Evolutionary conservation across 23 tunicate genomes (phyloP), one percentile per base, ranked within the genome.

Genomic region (Halocynthia aurantium): DNA sequence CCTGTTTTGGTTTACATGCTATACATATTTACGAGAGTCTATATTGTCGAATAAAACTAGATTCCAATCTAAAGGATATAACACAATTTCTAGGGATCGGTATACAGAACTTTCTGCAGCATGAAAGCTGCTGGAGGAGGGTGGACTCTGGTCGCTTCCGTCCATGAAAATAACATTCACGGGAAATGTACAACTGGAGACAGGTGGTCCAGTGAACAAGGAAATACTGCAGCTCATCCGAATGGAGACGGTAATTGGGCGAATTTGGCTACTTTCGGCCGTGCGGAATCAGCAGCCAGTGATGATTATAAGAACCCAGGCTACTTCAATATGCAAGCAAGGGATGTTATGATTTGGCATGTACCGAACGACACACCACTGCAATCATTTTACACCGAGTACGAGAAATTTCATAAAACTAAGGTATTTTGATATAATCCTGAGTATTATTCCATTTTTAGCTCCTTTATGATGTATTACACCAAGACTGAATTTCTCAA

Each of bases 391-490:
- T 31, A 31, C 44, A 31, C 44, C 44, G 44, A 31, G 44, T 31
- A 31, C 1, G 17, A 4, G 17, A 4, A 60, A 60, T 60, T 60
- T 15, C 64, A 18, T 60, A 4, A 18, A 60, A 60, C 18, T n/a
- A 60, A 1, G 64, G 1, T 60, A 18, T 60, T 60, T 4, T 60
- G 1, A 60, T 31, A 31, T 31, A 0, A 31, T 31, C 4, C 44
- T n/a, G 4, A 31, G 44, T 31, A 31, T 31, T 31, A 31, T 31
- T 31, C 44, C 44, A 31, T 31, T 31, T 71, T 9, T 15, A 71
- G 76, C 8, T 77, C 82, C 7, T 86, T 76, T 57, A 64, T 86
- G 55, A 81, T 67, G 66, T 87, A 87, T 31, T 77, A 87, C 80
- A 87, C 93, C 6, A 83, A 81, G 0, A 77, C 75, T 53, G 81